Conservation (phyloP, 1,140 invertebrate genomes). For the Paramacrobiotus metropolitanus region DNA sequence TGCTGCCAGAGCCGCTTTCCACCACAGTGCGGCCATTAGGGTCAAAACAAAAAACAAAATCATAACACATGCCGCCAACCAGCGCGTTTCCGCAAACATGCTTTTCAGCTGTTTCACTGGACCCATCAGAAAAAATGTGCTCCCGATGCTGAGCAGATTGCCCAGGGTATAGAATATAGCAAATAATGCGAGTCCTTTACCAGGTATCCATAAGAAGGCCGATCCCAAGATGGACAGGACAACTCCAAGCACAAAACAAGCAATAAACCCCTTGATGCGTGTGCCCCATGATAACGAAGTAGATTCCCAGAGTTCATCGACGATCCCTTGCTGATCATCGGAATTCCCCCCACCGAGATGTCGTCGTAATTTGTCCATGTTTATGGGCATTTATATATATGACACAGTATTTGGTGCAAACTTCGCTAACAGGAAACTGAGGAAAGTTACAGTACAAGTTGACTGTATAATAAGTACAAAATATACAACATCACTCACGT, state of each 20-base stretch:
- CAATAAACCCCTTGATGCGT: conserved; percentile 53
- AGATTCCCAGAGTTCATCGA: background rate
- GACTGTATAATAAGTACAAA: too few species aligned
- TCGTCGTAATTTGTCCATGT: background rate
- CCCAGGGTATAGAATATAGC: conserved; percentile 62
- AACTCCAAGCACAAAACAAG: conserved; percentile 30
- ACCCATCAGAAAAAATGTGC: conserved; percentile 72
- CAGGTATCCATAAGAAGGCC: conserved; percentile 40
- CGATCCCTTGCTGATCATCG: background rate
- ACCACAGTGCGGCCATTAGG: conserved; percentile 40
- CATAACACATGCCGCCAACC: conserved; percentile 56
- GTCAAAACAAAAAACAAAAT: conserved; percentile 45
- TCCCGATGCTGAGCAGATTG: conserved; percentile 46
- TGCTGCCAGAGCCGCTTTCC: conserved; percentile 42
- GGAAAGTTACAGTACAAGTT: too few species aligned
- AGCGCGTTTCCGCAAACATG: conserved; percentile 65
- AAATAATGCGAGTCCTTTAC: conserved; percentile 40
- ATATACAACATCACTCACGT: too few species aligned
- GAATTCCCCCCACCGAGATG: background rate
- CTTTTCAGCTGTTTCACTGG: conserved; percentile 65
- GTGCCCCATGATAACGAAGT: conserved; percentile 36
- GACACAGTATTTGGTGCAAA: too few species aligned
- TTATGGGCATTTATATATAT: too few species aligned
- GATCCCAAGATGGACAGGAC: conserved; percentile 33
- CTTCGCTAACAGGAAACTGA: too few species aligned